Evolutionary conservation across 2,888 invertebrate genomes (phyloP), one percentile per base, ranked within the genome.

Genomic region (Acleris holmiana): DNA sequence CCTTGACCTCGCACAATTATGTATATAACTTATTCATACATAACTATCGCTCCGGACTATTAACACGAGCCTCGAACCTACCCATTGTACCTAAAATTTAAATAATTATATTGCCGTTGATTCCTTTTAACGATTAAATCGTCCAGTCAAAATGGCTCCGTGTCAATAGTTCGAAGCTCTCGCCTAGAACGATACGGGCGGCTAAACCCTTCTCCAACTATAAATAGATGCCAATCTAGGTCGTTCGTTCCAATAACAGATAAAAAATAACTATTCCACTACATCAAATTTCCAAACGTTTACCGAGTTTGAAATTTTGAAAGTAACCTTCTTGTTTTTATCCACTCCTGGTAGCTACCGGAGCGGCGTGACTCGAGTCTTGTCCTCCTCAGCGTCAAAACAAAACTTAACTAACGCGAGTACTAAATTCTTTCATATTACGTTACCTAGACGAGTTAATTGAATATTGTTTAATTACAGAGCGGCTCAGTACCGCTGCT

Each of bases 401-500:
- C 50, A 51, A 35, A 63, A 63, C 59, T 59, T 59, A 59, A 46
- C 41, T 59, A 63, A 64, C 63, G 63, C 63, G 40, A 58, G 35
- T 64, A 51, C 53, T 64, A 59, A 64, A 59, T 64, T 64, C 53
- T 48, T 64, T 49, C 58, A 47, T 59, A 54, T 41, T 58, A 64
- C 35, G 21, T 25, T 44, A 59, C 48, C 59, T 64, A 64, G 53
- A 64, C 59, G 51, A 56, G 51, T 59, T 53, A 64, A 64, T 64
- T 58, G 64, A 64, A 64, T 63, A 62, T 55, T 40, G 40, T 53
- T 63, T 63, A 63, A 63, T 63, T 53, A 63, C 61, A 62, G 19
- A 53, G 21, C 21, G 53, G 72, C 78, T 94, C 94, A 98, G 94
- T 98, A 98, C 78, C 98, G 95, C 89, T 98, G 98, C 84, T 98